Evolutionary conservation across 2,797 vertebrate species (phyloP).

Genomic region (Steatocranus sp.): DNA sequence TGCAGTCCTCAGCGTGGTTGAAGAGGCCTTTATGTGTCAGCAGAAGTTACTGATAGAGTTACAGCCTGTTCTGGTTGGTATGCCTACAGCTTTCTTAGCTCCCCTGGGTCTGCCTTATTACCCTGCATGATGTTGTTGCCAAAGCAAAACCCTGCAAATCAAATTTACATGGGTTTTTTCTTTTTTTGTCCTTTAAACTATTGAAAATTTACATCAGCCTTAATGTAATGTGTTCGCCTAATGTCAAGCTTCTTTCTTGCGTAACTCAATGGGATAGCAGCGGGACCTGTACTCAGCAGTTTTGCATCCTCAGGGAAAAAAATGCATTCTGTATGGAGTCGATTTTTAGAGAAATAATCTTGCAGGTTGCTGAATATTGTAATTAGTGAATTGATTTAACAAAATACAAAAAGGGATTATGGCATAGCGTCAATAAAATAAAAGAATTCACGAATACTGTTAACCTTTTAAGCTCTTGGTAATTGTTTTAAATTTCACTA

Average conservation of each 20-base stretch:
- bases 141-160: constrained; percentile 8
- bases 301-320: background rate
- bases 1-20: background rate
- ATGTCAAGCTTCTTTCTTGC: background rate
- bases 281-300: background rate
- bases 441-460: background rate
- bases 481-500: background rate
- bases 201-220: background rate
- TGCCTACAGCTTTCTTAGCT: constrained; percentile 26
- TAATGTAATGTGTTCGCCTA: background rate
- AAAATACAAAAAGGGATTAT: background rate
- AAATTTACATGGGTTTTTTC: background rate
- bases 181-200: background rate
- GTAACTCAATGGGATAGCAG: background rate
- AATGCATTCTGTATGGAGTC: background rate
- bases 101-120: constrained; percentile 7
- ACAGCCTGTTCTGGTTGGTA: constrained; percentile 27
- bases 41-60: constrained; percentile 41
- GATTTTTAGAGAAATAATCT: background rate
- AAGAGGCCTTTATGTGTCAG: constrained; percentile 43
- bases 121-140: background rate
- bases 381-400: background rate
- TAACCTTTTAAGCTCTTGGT: background rate
- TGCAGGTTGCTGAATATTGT: background rate
- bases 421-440: background rate